phyloP scores from a whole-genome alignment of 2,888 invertebrate species.

The Drosophila phalerata region DNA sequence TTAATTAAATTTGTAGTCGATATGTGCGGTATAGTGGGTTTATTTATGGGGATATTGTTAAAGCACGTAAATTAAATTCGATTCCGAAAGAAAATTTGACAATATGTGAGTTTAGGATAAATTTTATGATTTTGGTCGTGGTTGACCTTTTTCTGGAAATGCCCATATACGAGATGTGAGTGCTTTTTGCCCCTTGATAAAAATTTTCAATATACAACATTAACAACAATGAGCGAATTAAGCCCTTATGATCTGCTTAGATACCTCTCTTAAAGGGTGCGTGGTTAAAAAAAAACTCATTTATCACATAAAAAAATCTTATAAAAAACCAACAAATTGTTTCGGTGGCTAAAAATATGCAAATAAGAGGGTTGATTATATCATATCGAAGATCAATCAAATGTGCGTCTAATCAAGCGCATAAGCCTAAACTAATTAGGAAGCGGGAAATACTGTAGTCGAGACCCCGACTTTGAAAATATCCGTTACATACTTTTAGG shows the following conservation, averaged over 20 bases:
- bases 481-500: no score
- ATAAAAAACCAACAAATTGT: background rate
- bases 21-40: no score
- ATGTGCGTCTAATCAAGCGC: conserved; percentile 38
- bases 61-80: no score
- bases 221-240: conserved; percentile 1
- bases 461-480: no score
- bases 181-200: background rate
- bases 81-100: no score
- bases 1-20: no score
- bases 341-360: conserved; percentile 45
- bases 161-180: background rate
- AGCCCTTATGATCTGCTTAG: background rate
- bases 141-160: no score
- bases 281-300: conserved; percentile 10
- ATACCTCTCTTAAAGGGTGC: background rate
- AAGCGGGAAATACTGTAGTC: no score
- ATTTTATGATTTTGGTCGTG: no score
- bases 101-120: no score
- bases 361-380: conserved; percentile 51
- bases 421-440: conserved; percentile 37
- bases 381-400: conserved; percentile 51
- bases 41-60: no score
- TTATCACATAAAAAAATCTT: conserved; percentile 45
- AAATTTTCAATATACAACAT: background rate